phyloP scores from a whole-genome alignment of 2,113 vertebrate genomes.

The Poicephalus meyeri region DNA sequence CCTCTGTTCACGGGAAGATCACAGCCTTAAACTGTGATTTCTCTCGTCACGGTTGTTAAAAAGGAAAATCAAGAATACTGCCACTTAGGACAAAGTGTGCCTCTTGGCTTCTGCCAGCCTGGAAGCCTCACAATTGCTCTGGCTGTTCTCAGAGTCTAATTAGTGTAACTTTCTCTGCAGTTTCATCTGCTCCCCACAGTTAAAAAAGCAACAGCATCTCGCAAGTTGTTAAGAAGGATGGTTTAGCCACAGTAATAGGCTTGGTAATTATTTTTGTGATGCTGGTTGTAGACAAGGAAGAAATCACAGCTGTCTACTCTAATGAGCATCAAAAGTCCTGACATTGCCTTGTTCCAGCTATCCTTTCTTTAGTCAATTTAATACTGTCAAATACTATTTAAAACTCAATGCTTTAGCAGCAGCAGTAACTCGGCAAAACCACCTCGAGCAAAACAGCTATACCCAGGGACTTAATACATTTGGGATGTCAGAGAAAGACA shows the following conservation, averaged over 20 bases:
- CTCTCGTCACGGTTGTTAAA: neutral
- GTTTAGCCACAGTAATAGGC: slow-evolving; percentile 30
- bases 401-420: neutral
- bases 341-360: slow-evolving; percentile 30
- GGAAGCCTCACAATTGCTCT: slow-evolving; percentile 10
- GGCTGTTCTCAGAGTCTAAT: slow-evolving; percentile 13
- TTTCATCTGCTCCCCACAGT: slow-evolving; percentile 14
- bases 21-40: neutral
- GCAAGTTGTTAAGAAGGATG: neutral
- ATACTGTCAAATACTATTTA: slow-evolving; percentile 24
- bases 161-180: slow-evolving; percentile 40
- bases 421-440: neutral
- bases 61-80: slow-evolving; percentile 7
- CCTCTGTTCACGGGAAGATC: neutral
- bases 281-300: slow-evolving; percentile 16
- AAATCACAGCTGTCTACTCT: slow-evolving; percentile 34
- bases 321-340: slow-evolving; percentile 32
- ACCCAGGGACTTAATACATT: neutral
- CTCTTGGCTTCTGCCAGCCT: neutral
- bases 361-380: slow-evolving; percentile 36
- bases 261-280: slow-evolving; percentile 43
- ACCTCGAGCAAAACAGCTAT: neutral
- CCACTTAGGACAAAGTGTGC: slow-evolving; percentile 1
- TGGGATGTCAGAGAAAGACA: neutral
- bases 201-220: slow-evolving; percentile 41